Evolutionary conservation across 2,113 vertebrate species (phyloP), one percentile per base, ranked within the genome.

Genomic region (Trichechus manatus): DNA sequence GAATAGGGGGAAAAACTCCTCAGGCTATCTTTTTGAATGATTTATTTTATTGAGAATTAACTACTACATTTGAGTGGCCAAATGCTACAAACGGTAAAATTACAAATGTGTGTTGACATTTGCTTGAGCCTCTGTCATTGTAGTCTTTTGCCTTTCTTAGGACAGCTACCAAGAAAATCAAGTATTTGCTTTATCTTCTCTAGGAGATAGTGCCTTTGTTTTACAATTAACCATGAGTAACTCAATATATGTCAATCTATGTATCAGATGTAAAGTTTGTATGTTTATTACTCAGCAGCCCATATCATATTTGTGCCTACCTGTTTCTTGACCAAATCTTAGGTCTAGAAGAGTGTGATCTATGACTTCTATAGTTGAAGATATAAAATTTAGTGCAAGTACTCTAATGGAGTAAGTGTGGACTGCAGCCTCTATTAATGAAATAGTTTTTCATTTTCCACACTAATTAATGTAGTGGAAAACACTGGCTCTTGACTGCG

Each of bases 391-490:
- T 33, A 77, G 56, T 53, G 10, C 44, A 64, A 84, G 77, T 85
- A 29, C 4, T 53, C 1, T 44, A 75, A 20, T 61, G 10, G 25
- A 11, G 59, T 74, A 77, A 81, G 23, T 75, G 10, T 75, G 9
- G 9, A 84, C 64, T 77, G 14, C 72, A 23, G 29, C 31, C n/a
- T 36, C 1, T 66, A 47, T 74, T 94, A 39, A 84, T 66, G n/a
- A 89, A 88, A 47, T 72, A 27, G 1, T 50, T 97, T 96, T 64
- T 25, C n/a, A 59, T 61, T 86, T 94, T 85, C 63, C 64, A 95
- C 33, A 47, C 15, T 74, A 88, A 85, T 59, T 80, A 77, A 90
- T 81, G 9, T 50, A 50, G 7, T 68, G 23, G 59, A 61, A 90
- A 93, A 75, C 81, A 72, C 23, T 78, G 27, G 17, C 36, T 86